Conservation (phyloP, 2,888 invertebrate genomes). For the Nemurella pictetii region DNA sequence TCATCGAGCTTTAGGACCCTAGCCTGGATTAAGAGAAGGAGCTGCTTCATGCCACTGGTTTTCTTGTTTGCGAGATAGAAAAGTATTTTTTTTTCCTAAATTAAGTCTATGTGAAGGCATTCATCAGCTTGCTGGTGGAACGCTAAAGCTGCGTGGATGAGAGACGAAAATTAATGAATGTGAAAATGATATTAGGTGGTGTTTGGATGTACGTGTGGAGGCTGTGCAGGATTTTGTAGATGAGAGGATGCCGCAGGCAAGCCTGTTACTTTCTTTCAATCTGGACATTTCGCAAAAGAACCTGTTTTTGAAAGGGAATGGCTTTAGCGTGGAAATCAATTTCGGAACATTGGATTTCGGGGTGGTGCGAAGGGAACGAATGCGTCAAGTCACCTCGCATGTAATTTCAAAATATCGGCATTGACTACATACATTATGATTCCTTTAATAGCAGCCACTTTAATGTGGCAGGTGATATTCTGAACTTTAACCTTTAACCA, state of each 20-base stretch:
- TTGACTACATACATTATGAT: not conserved
- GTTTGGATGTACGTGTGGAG: not conserved
- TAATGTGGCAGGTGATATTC: not conserved
- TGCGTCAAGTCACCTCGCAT: too few relatives aligned
- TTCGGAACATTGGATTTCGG: not conserved
- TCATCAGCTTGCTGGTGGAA: not conserved
- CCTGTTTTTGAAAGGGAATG: not conserved
- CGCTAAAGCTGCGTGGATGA: not conserved
- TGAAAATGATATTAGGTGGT: not conserved
- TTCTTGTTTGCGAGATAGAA: not conserved
- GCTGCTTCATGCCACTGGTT: not conserved
- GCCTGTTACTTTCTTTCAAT: not conserved
- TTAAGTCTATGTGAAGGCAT: not conserved
- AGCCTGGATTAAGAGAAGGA: not conserved
- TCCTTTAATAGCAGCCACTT: not conserved
- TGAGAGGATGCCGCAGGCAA: not conserved
- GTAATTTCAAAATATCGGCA: not conserved
- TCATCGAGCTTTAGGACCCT: not conserved
- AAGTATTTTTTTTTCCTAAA: not conserved
- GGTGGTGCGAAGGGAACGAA: too few relatives aligned
- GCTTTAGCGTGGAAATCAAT: not conserved
- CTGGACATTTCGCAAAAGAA: not conserved
- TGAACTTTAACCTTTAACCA: not conserved
- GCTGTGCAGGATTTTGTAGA: not conserved
- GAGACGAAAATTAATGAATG: not conserved